Percentiles rank a stretch among this genome's conserved stretches.
These are phyloP conservation scores for Tretioscincus oriximinensis DNA, from an alignment of 2,113 vertebrate species.

Conservation along the genomic window DNA sequence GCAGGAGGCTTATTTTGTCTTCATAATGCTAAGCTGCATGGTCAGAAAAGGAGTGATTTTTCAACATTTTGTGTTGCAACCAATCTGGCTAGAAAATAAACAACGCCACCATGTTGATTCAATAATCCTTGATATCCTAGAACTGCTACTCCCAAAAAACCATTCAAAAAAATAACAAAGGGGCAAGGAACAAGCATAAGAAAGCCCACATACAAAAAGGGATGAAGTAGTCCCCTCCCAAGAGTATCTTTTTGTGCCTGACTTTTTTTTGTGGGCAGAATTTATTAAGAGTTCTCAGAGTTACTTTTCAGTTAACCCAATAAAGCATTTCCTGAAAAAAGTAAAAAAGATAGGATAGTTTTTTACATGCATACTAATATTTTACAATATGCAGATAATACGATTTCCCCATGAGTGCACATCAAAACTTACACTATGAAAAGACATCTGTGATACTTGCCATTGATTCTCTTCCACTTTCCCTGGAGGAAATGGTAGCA, in stretches of 20 bases:
- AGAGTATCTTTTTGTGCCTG: not conserved
- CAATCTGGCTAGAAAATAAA: not conserved
- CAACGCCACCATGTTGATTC: not conserved
- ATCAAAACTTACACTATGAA: conserved; percentile 34
- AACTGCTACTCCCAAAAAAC: not conserved
- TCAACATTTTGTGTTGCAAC: not conserved
- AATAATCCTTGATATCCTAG: too few relatives aligned
- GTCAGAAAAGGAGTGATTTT: not conserved
- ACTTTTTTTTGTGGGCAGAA: not conserved
- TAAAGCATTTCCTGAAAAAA: rapidly evolving
- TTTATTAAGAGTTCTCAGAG: not conserved
- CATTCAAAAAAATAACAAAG: not conserved
- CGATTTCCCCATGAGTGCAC: conserved; percentile 9
- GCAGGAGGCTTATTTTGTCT: too few relatives aligned
- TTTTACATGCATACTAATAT: not conserved
- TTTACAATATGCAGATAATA: conserved; percentile 16
- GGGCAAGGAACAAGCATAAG: not conserved
- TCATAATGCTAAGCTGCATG: not conserved
- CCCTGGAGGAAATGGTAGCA: not conserved
- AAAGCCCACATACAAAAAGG: not conserved
- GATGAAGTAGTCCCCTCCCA: not conserved
- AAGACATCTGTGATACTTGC: not conserved
- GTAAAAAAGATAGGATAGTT: conserved; percentile 8
- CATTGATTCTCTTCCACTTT: not conserved
- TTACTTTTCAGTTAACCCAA: not conserved